These are phyloP conservation scores for Dendrolimus pini DNA, from an alignment of 2,888 invertebrate species.

Conservation along the genomic window DNA sequence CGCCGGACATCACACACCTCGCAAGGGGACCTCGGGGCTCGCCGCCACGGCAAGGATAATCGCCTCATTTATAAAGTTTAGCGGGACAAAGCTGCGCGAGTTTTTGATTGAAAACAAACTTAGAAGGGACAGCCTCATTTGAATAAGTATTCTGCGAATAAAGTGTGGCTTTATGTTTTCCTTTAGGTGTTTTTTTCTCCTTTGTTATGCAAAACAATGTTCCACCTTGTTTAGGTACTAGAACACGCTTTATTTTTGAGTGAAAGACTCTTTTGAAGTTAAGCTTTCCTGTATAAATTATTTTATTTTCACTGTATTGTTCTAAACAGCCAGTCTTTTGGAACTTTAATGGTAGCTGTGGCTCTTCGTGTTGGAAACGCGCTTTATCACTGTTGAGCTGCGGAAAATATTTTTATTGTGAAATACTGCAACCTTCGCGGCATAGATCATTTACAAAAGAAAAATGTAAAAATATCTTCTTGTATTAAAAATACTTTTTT, in stretches of 20 bases:
- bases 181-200: constrained; percentile 73
- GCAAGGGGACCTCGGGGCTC: constrained; percentile 35
- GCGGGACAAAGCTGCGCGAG: constrained; percentile 73
- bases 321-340: constrained; percentile 63
- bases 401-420: constrained; percentile 21
- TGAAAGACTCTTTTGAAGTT: constrained; percentile 76
- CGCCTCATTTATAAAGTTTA: constrained; percentile 77
- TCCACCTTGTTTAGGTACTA: constrained; percentile 77
- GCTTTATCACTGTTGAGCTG: constrained; percentile 47
- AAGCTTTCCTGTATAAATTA: constrained; percentile 75
- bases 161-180: constrained; percentile 77
- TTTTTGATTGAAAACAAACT: constrained; percentile 78
- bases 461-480: neutral
- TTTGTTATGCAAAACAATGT: constrained; percentile 77
- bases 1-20: constrained; percentile 46
- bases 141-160: constrained; percentile 77
- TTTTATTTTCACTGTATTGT: constrained; percentile 74
- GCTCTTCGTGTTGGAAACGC: constrained; percentile 48
- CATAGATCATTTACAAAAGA: neutral
- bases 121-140: constrained; percentile 77
- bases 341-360: constrained; percentile 60
- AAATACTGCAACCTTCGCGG: neutral
- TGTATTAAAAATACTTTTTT: neutral
- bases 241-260: constrained; percentile 76
- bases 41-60: constrained; percentile 59